phyloP scores from a whole-genome alignment of 2,888 invertebrate species.

The Athalia circularis region DNA sequence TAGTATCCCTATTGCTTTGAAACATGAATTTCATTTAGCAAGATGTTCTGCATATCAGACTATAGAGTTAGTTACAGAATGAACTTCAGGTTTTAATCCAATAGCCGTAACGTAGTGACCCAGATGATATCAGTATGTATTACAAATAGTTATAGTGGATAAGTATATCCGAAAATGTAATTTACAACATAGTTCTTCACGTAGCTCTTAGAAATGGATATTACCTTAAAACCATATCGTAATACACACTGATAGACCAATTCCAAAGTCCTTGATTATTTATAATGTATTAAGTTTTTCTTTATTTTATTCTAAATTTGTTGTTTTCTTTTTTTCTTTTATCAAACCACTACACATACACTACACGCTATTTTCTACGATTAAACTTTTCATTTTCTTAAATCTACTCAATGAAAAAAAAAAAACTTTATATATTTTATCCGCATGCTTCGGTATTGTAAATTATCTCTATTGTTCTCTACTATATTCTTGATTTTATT shows the following conservation, averaged over 20 bases:
- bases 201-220: slow-evolving; percentile 2
- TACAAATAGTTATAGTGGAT: neutral
- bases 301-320: slow-evolving; percentile 46
- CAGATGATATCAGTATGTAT: slow-evolving; percentile 32
- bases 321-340: slow-evolving; percentile 49
- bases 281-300: slow-evolving; percentile 42
- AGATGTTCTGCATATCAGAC: slow-evolving; percentile 4
- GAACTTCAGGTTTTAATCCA: slow-evolving; percentile 48
- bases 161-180: neutral
- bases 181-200: neutral
- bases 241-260: slow-evolving; percentile 32
- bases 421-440: slow-evolving; percentile 44
- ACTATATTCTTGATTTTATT: slow-evolving; percentile 26
- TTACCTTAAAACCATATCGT: slow-evolving; percentile 9
- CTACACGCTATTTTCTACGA: slow-evolving; percentile 52
- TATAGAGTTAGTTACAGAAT: slow-evolving; percentile 6
- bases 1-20: slow-evolving; percentile 49
- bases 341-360: slow-evolving; percentile 53
- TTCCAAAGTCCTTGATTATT: slow-evolving; percentile 32
- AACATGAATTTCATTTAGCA: slow-evolving; percentile 50
- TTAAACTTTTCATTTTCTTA: slow-evolving; percentile 47
- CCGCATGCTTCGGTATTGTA: slow-evolving; percentile 60
- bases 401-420: slow-evolving; percentile 47
- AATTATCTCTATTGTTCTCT: slow-evolving; percentile 38
- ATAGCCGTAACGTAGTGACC: slow-evolving; percentile 27